Base-by-base conservation (phyloP, 2,888 invertebrate species). In the Troglohyphantes excavatus region DNA sequence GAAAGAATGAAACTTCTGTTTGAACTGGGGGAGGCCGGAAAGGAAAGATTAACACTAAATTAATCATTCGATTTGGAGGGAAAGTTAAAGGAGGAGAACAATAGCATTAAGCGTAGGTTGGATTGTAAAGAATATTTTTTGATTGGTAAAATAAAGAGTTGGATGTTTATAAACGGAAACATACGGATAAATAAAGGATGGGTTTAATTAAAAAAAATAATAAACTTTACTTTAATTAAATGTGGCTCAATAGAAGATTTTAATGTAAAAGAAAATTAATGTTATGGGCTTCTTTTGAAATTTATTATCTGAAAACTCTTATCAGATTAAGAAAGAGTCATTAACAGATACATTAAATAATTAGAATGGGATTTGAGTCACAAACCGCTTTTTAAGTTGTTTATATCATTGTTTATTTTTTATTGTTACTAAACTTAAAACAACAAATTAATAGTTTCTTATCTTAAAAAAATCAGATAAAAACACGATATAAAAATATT, bases 31-130 rank as follows among this genome's bases (percentile, higher is more conserved):
- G 19, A 2, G 43, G 26, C 11, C 17, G 63, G 67, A 82, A 70
- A n/a, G 29, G 78, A 61, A 61, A 86, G 70, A 78, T 86, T 86
- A 86, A 86, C 85, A 70, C 76, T 70, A 78, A 86, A 86, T 86
- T 86, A 86, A 78, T 86, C 85, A 86, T 86, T 67, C 53, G n/a
- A 33, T 61, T 75, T 70, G 19, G 61, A 86, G 33, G 29, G 46
- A 73, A 73, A 68, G 19, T 53, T 7, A n/a, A n/a, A n/a, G 26
- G 29, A 3, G 2, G 11, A 21, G 53, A 65, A 46, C 59, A 73
- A 73, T 72, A 83, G 63, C 73, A 27, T 73, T 72, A 63, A 83
- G 39, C 65, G 43, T 65, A 13, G 19, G 7, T 33, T 61, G 61
- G 33, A 23, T 61, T 33, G 59, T 53, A 33, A 17, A 59, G 9